Percentiles rank a stretch among this genome's conserved stretches.
Evolutionary conservation across 2,888 invertebrate species (phyloP).

Genomic region (Ophonus ardosiacus): DNA sequence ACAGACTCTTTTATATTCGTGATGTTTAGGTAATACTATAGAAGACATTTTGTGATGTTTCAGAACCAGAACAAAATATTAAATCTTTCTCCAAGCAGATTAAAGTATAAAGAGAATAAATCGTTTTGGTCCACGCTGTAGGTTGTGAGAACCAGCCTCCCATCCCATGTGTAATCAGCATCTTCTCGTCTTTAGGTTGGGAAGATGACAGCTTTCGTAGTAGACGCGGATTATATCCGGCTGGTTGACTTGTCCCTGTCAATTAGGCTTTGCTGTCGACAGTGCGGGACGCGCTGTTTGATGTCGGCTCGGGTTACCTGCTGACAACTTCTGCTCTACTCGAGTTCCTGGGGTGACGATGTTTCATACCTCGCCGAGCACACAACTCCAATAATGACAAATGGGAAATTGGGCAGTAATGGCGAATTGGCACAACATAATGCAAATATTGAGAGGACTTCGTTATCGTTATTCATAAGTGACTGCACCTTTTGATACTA

Average conservation of each 20-base stretch:
- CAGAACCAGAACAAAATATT: too few relatives aligned
- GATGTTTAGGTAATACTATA: too few relatives aligned
- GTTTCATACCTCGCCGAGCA: neutral
- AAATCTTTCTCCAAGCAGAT: neutral
- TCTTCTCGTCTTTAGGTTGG: slow-evolving; percentile 59
- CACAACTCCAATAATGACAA: neutral
- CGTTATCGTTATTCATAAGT: neutral
- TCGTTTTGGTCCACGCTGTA: neutral
- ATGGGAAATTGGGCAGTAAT: neutral
- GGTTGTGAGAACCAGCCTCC: neutral
- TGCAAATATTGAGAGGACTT: neutral
- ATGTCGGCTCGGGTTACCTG: slow-evolving; percentile 74
- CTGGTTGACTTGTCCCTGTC: slow-evolving; percentile 76
- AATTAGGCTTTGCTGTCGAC: slow-evolving; percentile 71
- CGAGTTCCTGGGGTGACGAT: slow-evolving; percentile 14
- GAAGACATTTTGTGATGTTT: too few relatives aligned
- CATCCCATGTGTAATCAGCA: neutral
- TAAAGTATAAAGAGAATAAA: neutral
- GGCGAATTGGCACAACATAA: neutral
- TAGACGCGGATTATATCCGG: slow-evolving; percentile 73
- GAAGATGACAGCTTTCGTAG: slow-evolving; percentile 71
- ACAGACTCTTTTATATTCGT: too few relatives aligned
- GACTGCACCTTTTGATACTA: neutral
- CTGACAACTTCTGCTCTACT: slow-evolving; percentile 51
- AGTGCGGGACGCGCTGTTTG: slow-evolving; percentile 67